A percentile compares a stretch with the other conserved stretches of the same genome.
Conservation (phyloP, 1,140 invertebrate species). For the Drosophila neocordata region DNA sequence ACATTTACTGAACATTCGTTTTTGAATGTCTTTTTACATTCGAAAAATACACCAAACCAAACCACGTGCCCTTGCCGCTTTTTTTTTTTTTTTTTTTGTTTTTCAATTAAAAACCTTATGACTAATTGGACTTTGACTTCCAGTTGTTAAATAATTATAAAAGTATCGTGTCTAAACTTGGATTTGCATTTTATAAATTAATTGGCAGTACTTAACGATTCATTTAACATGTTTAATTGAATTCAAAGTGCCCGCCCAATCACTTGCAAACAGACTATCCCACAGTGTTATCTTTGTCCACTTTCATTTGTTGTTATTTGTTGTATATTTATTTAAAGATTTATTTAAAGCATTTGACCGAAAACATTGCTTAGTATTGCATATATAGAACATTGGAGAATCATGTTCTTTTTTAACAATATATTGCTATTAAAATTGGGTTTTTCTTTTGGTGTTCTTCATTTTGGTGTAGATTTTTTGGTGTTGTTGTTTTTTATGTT, state of each 20-base stretch:
- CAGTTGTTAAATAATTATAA: constrained; percentile 23
- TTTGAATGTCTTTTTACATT: constrained; percentile 44
- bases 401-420: constrained; percentile 30
- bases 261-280: too few relatives aligned
- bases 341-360: constrained; percentile 49
- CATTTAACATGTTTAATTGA: constrained; percentile 19
- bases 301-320: neutral
- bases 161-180: constrained; percentile 38
- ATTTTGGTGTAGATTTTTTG: constrained; percentile 46
- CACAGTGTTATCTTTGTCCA: too few relatives aligned
- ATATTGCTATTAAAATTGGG: constrained; percentile 44
- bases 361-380: constrained; percentile 22
- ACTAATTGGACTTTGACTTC: constrained; percentile 41
- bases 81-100: constrained; percentile 7
- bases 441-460: neutral
- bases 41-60: constrained; percentile 1
- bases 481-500: neutral
- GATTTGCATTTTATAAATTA: constrained; percentile 42
- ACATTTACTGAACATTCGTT: neutral
- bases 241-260: constrained; percentile 6
- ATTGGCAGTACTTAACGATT: constrained; percentile 14
- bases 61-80: constrained; percentile 44
- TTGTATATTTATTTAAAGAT: constrained; percentile 40
- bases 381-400: constrained; percentile 6
- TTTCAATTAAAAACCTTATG: constrained; percentile 38